A percentile compares a stretch with the other conserved stretches of the same genome.
These are phyloP conservation scores for Cnemophilus loriae DNA, from an alignment of 2,113 vertebrate genomes.

Conservation along the genomic window DNA sequence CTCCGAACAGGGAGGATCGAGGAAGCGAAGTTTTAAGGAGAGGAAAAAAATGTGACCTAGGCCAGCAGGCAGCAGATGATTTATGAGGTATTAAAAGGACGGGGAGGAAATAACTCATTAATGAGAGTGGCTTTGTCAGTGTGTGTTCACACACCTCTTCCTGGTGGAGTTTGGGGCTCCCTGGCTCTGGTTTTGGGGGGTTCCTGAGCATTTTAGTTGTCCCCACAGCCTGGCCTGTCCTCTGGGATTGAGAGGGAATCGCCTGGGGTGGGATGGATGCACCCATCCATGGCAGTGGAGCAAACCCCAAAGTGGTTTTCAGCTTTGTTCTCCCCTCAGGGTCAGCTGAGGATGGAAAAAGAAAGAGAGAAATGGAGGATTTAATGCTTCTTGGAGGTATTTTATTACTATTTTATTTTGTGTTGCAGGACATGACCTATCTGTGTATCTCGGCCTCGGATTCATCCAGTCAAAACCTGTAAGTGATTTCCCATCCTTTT, in stretches of 20 bases:
- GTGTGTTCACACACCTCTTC: neutral
- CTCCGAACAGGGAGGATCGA: neutral
- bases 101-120: constrained; percentile 2
- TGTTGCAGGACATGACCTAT: constrained; percentile 81
- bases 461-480: constrained; percentile 84
- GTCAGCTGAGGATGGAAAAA: neutral
- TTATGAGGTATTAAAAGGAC: neutral
- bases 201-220: accelerated
- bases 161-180: neutral
- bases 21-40: neutral
- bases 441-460: constrained; percentile 86
- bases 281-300: neutral
- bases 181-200: neutral
- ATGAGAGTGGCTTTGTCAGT: neutral
- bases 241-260: neutral
- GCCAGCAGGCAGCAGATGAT: neutral
- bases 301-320: accelerated
- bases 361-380: neutral
- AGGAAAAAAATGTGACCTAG: neutral
- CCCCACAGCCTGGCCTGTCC: neutral
- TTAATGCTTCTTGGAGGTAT: neutral
- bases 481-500: constrained; percentile 49
- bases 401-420: neutral
- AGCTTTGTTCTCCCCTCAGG: neutral
- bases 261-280: neutral